Conservation (phyloP, 2,888 invertebrate genomes). For the Dynastes tityus region DNA sequence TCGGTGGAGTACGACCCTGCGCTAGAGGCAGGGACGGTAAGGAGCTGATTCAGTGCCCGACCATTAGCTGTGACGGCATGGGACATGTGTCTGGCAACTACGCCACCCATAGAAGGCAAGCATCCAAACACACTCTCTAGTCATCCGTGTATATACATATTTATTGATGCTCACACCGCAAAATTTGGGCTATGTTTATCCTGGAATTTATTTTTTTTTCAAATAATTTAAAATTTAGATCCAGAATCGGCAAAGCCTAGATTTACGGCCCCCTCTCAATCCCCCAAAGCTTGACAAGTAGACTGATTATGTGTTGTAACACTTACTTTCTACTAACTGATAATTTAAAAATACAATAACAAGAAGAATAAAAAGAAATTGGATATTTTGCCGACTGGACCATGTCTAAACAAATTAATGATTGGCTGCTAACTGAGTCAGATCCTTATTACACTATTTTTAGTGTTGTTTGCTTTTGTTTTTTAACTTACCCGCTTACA, state of each 20-base stretch:
- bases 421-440: constrained; percentile 64
- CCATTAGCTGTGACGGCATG: constrained; percentile 86
- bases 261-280: constrained; percentile 26
- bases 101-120: constrained; percentile 91
- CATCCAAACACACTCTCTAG: constrained; percentile 64
- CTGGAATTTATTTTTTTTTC: constrained; percentile 27
- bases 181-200: constrained; percentile 52
- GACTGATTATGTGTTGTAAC: constrained; percentile 33
- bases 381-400: constrained; percentile 55
- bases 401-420: constrained; percentile 60
- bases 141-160: constrained; percentile 51
- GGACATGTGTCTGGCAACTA: constrained; percentile 93
- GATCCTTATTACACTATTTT: constrained; percentile 57
- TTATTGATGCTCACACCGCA: constrained; percentile 39
- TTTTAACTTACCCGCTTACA: constrained; percentile 13
- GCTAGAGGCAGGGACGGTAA: constrained; percentile 79
- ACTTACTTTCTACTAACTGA: constrained; percentile 39
- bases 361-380: constrained; percentile 24
- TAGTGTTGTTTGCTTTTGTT: constrained; percentile 33
- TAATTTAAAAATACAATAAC: constrained; percentile 7
- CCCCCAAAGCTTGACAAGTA: constrained; percentile 53
- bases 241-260: constrained; percentile 45
- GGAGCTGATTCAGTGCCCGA: constrained; percentile 87
- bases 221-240: background rate
- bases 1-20: constrained; percentile 62